Conservation (phyloP, 2,113 vertebrate species). For the Tinamus guttatus region DNA sequence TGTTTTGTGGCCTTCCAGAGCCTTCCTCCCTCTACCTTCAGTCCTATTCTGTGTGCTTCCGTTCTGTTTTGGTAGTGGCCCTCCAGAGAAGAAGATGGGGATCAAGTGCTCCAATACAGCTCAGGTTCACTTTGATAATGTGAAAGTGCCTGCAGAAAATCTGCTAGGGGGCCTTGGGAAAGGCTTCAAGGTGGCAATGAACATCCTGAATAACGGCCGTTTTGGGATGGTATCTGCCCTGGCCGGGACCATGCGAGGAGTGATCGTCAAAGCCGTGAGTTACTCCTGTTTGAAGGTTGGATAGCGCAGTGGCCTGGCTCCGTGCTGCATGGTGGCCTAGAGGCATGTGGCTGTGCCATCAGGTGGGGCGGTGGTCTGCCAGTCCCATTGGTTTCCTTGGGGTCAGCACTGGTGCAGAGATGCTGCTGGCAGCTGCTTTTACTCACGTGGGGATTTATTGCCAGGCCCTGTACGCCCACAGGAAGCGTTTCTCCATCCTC, state of each 20-base stretch:
- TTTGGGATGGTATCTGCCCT: conserved; percentile 12
- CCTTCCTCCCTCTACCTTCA: too few relatives aligned
- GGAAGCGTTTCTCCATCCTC: background rate
- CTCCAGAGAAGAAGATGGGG: background rate
- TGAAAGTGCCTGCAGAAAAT: background rate
- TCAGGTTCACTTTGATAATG: background rate
- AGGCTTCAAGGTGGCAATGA: background rate
- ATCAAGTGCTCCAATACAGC: background rate
- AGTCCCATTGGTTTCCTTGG: background rate
- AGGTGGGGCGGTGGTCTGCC: background rate
- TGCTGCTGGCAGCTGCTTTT: background rate
- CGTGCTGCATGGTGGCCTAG: rapidly evolving
- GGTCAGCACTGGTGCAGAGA: background rate
- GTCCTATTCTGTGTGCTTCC: too few relatives aligned
- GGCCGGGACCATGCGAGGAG: background rate
- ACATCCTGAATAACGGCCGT: background rate
- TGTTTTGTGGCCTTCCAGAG: too few relatives aligned
- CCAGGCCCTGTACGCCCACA: rapidly evolving
- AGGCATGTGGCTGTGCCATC: background rate
- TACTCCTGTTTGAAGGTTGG: background rate
- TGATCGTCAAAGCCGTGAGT: background rate
- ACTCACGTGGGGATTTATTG: background rate
- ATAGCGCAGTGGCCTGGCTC: background rate
- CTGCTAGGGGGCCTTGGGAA: background rate
- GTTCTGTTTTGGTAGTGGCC: background rate